Conservation (phyloP, 2,797 vertebrate species). For the Pristis pectinata region DNA sequence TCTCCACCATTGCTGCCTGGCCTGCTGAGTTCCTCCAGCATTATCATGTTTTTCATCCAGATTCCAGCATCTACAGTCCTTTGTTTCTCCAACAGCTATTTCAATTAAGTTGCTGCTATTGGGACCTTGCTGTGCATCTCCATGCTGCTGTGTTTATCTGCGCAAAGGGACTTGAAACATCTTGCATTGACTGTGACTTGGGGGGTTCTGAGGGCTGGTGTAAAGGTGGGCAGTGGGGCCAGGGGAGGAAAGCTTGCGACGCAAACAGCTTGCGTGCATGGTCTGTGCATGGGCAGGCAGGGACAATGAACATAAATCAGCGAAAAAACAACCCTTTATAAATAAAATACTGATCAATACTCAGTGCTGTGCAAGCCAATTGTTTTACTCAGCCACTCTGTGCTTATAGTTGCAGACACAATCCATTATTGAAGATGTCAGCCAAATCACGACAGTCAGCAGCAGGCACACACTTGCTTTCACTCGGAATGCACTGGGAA, state of each 20-base stretch:
- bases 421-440: slow-evolving; percentile 3
- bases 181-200: neutral
- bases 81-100: neutral
- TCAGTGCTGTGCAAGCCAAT: neutral
- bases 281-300: neutral
- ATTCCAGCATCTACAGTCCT: too few relatives aligned
- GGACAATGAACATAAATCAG: neutral
- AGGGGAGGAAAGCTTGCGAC: too few relatives aligned
- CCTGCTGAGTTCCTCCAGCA: too few relatives aligned
- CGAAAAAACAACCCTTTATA: neutral
- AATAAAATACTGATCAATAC: slow-evolving; percentile 8
- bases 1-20: too few relatives aligned
- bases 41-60: too few relatives aligned
- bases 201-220: neutral
- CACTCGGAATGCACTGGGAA: neutral
- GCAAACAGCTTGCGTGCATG: neutral
- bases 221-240: neutral
- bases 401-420: neutral
- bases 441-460: neutral
- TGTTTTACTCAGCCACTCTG: slow-evolving; percentile 3
- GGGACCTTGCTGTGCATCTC: neutral
- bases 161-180: neutral
- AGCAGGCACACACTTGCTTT: neutral
- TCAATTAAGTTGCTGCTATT: neutral
- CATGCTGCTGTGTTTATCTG: neutral